These are phyloP conservation scores for Xiphorhynchus erythropygius DNA, from an alignment of 2,797 vertebrate species.

Conservation along the genomic window DNA sequence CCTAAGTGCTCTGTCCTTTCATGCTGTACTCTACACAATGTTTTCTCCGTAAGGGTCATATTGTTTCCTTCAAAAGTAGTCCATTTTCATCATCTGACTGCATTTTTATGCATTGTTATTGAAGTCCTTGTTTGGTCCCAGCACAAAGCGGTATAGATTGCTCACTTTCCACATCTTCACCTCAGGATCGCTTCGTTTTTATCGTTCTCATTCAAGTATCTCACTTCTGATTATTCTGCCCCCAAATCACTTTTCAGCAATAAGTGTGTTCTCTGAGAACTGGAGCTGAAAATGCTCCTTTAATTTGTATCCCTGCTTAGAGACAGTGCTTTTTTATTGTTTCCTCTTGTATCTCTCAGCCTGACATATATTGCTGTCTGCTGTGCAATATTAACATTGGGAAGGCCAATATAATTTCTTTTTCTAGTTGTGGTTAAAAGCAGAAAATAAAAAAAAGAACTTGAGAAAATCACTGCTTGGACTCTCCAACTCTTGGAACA, in stretches of 20 bases:
- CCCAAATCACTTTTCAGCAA: background rate
- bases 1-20: background rate
- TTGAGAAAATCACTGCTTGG: background rate
- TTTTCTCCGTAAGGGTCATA: background rate
- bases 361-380: background rate
- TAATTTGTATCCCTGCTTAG: background rate
- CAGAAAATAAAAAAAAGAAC: background rate
- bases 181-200: conserved; percentile 1
- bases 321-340: background rate
- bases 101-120: conserved; percentile 6
- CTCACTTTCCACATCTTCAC: background rate
- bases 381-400: background rate
- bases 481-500: background rate
- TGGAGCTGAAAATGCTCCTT: background rate
- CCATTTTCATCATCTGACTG: background rate
- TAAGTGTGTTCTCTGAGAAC: background rate
- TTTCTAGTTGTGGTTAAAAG: background rate
- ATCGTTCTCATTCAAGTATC: background rate
- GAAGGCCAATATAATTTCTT: background rate
- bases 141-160: background rate
- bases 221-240: conserved; percentile 26
- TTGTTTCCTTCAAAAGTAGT: conserved; percentile 5
- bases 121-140: background rate
- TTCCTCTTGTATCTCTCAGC: background rate
- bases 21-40: background rate